Conservation (phyloP, 2,113 vertebrate species). For the Craseonycteris thonglongyai region DNA sequence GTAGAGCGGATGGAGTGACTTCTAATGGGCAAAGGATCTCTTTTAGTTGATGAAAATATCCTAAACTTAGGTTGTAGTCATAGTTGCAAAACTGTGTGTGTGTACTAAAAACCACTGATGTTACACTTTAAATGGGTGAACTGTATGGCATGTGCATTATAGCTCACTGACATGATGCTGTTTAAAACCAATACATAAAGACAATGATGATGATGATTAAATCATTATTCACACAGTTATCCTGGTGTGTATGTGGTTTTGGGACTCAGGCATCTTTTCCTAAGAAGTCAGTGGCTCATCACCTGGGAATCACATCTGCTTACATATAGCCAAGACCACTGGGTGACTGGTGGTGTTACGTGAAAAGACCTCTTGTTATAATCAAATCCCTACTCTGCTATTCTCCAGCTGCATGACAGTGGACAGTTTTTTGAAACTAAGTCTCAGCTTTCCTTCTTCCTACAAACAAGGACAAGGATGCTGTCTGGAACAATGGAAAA, state of each 20-base stretch:
- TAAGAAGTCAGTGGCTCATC: neutral
- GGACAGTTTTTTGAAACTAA: neutral
- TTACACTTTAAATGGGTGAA: neutral
- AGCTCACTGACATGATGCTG: neutral
- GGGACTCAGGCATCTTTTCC: neutral
- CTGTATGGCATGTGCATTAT: neutral
- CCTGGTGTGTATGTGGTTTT: neutral
- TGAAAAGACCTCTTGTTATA: neutral
- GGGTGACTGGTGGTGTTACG: neutral
- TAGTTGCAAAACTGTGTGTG: neutral
- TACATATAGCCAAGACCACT: neutral
- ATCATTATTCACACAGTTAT: neutral
- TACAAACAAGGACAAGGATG: neutral
- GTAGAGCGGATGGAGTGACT: neutral
- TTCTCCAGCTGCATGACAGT: neutral
- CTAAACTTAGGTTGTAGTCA: neutral
- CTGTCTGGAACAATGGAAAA: neutral
- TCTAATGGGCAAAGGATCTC: neutral
- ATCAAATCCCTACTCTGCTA: neutral
- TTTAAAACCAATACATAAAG: neutral
- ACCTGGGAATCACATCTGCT: neutral
- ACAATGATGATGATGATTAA: neutral
- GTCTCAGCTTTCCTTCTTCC: neutral
- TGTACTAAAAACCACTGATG: neutral
- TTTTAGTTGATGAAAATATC: neutral